Percentiles rank a stretch among this genome's conserved stretches.
Evolutionary conservation across 2,797 vertebrate genomes (phyloP).

Genomic region (Sebastes miniatus): DNA sequence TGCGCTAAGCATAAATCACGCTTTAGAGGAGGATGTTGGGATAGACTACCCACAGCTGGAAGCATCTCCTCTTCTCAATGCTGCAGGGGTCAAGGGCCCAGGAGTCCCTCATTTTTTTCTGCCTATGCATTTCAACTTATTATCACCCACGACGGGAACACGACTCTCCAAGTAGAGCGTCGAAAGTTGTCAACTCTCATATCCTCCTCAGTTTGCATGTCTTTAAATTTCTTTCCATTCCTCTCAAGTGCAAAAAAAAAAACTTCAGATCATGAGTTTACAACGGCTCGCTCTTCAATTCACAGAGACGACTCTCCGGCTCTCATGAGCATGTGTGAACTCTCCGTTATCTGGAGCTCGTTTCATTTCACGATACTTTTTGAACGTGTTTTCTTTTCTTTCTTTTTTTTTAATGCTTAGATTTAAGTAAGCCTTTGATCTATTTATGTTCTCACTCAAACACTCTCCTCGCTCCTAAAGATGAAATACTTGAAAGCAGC

Average conservation of each 20-base stretch:
- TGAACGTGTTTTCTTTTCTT: constrained; percentile 45
- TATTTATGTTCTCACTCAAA: constrained; percentile 70
- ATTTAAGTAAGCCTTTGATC: constrained; percentile 73
- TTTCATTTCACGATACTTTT: constrained; percentile 71
- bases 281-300: constrained; percentile 32
- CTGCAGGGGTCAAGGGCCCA: not conserved
- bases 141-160: not conserved
- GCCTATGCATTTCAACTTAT: constrained; percentile 1
- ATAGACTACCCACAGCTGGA: constrained; percentile 3
- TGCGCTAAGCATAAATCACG: not conserved
- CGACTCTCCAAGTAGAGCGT: not conserved
- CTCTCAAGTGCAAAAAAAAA: constrained; percentile 41
- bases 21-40: constrained; percentile 37
- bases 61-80: not conserved
- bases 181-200: constrained; percentile 14
- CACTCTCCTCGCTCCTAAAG: constrained; percentile 49
- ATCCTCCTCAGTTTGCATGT: constrained; percentile 8
- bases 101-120: not conserved
- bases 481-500: constrained; percentile 72
- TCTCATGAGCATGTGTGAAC: constrained; percentile 51
- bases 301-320: constrained; percentile 38
- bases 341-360: constrained; percentile 52
- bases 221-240: constrained; percentile 41
- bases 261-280: constrained; percentile 62
- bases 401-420: constrained; percentile 40